Percentiles rank a stretch among this genome's conserved stretches.
phyloP scores from a whole-genome alignment of 2,113 vertebrate species.

The Nannospalax galili region DNA sequence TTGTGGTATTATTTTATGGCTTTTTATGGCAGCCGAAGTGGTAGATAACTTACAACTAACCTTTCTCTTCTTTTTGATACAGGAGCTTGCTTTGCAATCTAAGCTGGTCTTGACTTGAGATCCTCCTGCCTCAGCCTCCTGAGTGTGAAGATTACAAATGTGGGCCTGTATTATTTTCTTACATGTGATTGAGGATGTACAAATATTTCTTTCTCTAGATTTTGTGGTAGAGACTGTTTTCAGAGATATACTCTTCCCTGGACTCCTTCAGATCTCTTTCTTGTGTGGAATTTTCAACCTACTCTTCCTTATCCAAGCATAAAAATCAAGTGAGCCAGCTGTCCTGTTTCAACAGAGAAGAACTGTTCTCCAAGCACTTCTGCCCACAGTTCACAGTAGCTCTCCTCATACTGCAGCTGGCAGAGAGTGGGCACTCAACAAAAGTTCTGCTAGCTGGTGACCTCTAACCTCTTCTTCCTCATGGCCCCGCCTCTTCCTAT shows the following conservation, averaged over 20 bases:
- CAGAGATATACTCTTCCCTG: background rate
- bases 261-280: background rate
- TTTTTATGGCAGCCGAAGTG: background rate
- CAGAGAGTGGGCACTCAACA: background rate
- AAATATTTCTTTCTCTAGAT: background rate
- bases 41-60: background rate
- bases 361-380: background rate
- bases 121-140: background rate
- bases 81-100: background rate
- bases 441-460: background rate
- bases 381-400: background rate
- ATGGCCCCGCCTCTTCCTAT: background rate
- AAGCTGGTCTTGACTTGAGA: background rate
- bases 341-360: background rate
- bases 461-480: background rate
- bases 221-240: background rate
- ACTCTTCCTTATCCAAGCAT: background rate
- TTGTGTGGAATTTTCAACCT: slow-evolving; percentile 22
- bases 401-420: background rate
- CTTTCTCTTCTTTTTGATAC: background rate
- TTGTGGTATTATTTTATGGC: background rate
- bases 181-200: accelerated
- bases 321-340: background rate
- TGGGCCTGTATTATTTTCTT: background rate
- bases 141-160: background rate